phyloP scores from a whole-genome alignment of 2,797 vertebrate genomes.

The Echeneis naucrates region DNA sequence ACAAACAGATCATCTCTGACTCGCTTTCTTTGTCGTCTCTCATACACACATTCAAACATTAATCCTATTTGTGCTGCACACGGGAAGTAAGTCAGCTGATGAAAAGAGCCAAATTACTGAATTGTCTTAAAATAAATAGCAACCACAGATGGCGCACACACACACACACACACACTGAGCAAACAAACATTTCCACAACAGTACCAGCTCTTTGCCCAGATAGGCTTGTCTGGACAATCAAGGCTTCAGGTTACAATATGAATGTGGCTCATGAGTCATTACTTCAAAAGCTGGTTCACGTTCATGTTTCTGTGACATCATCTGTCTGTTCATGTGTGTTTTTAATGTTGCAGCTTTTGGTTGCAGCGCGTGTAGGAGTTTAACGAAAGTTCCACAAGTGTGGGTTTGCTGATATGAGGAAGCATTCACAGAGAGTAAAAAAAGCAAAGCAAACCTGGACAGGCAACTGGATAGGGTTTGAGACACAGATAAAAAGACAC shows the following conservation, averaged over 20 bases:
- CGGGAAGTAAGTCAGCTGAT: constrained; percentile 42
- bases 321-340: constrained; percentile 1
- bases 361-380: background rate
- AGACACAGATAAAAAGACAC: background rate
- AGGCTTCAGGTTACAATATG: constrained; percentile 31
- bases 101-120: constrained; percentile 51
- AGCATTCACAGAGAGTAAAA: background rate
- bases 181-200: constrained; percentile 52
- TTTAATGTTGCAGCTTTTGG: background rate
- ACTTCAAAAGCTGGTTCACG: background rate
- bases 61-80: constrained; percentile 38
- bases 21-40: constrained; percentile 31
- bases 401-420: constrained; percentile 28
- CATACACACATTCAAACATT: constrained; percentile 24
- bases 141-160: constrained; percentile 56
- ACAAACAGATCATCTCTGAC: constrained; percentile 20
- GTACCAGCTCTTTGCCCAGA: constrained; percentile 5
- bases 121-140: constrained; percentile 57
- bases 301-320: constrained; percentile 1
- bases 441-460: background rate
- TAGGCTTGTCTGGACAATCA: constrained; percentile 15
- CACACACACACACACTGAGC: constrained; percentile 22
- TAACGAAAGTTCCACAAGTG: constrained; percentile 30
- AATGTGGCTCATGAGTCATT: constrained; percentile 19
- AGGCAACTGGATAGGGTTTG: constrained; percentile 31